Conservation (phyloP, 2,113 vertebrate genomes). For the Zosterops hypoxanthus region DNA sequence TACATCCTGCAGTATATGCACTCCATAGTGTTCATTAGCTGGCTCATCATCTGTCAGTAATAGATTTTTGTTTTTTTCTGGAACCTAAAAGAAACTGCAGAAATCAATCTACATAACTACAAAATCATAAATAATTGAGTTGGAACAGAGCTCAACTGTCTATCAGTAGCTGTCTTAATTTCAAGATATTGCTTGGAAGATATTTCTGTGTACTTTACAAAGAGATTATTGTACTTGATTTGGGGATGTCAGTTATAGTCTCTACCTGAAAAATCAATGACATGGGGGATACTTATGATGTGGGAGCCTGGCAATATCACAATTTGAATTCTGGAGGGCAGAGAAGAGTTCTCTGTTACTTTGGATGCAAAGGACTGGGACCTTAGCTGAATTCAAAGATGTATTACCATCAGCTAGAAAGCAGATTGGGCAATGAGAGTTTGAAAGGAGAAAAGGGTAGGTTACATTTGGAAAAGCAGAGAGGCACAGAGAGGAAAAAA, state of each 20-base stretch:
- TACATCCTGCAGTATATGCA: not conserved
- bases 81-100: not conserved
- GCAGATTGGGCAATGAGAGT: not conserved
- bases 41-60: not conserved
- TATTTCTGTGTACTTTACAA: not conserved
- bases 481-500: not conserved
- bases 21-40: not conserved
- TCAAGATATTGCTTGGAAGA: not conserved
- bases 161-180: not conserved
- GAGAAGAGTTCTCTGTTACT: not conserved
- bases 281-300: not conserved
- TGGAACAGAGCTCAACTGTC: not conserved
- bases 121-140: not conserved
- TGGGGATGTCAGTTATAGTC: not conserved
- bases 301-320: not conserved
- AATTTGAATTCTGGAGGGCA: not conserved
- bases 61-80: not conserved
- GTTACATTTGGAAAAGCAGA: not conserved
- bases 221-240: not conserved
- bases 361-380: not conserved
- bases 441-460: not conserved
- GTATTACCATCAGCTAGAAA: not conserved
- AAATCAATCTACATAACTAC: not conserved
- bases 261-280: not conserved
- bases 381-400: not conserved